Conservation (phyloP, 2,113 vertebrate genomes). For the Etheostoma spectabile region DNA sequence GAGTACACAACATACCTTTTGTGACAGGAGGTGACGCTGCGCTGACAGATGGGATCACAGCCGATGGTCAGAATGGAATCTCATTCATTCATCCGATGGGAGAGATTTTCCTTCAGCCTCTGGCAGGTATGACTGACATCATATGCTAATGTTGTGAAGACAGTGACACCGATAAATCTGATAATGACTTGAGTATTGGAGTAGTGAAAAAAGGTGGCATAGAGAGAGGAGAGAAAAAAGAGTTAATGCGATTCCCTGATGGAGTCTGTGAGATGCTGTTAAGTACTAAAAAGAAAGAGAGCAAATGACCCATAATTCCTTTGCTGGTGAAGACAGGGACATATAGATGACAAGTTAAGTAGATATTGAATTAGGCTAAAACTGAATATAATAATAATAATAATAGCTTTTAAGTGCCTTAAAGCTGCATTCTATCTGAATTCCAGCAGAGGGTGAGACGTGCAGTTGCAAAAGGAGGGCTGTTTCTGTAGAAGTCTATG, state of each 20-base stretch:
- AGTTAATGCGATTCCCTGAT: neutral
- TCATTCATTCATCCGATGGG: conserved; percentile 91
- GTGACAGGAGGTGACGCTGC: conserved; percentile 87
- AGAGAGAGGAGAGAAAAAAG: neutral
- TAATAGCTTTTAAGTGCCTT: neutral
- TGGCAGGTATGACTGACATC: conserved; percentile 85
- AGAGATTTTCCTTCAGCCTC: conserved; percentile 91
- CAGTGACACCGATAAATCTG: neutral
- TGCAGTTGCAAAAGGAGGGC: no score
- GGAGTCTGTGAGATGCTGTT: neutral
- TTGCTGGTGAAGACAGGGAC: no score
- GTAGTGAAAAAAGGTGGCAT: no score
- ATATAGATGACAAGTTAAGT: no score
- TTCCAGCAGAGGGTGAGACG: no score
- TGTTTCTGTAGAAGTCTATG: no score
- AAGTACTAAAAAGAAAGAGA: neutral
- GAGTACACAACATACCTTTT: neutral
- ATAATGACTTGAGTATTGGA: neutral
- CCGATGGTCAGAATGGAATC: conserved; percentile 89
- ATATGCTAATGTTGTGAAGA: neutral
- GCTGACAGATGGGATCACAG: conserved; percentile 86
- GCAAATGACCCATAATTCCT: no score
- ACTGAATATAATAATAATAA: no score
- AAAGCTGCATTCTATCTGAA: no score
- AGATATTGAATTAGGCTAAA: no score